Base-by-base conservation (phyloP, 2,113 vertebrate genomes). In the Leptosomus discolor region DNA sequence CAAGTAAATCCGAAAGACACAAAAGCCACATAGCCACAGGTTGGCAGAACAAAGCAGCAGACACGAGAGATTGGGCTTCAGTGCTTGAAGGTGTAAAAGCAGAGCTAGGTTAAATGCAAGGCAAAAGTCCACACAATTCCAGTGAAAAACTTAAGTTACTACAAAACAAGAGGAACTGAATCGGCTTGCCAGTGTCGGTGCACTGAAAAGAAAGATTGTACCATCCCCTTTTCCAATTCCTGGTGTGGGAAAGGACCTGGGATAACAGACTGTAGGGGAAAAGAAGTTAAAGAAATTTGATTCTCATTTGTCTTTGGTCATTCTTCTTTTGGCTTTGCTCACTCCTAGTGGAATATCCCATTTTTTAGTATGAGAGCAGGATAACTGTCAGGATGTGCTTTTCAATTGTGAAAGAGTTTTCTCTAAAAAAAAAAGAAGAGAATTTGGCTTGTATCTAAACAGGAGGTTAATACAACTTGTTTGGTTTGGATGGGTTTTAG, bases 1-100 rank as follows among this genome's bases (percentile, higher is more conserved):
- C 91, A 97, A 46, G 79, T 92, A 96, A 97, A 97, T 96, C 96
- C 26, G 22, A 95, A 97, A 94, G 94, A 73, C 65, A 97, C 96
- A 96, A 96, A 97, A 96, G 96, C 90, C 93, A 79, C 86, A 46
- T 73, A 94, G 94, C 83, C 70, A 96, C 94, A 94, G 94, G 96
- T 97, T 95, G 92, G 73, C 91, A 83, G 91, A 96, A 97, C 82
- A 95, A 88, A 95, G 78, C 3, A 87, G 73, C 68, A 88, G 74
- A 75, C 93, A 85, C 37, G 94, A 76, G 96, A 93, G 95, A 83
- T n/a, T 85, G 74, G 76, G 41, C 94, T 92, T 83, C 78, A 87
- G 69, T 83, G 58, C 86, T 57, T 84, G 85, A 86, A 96, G 95
- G 82, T 96, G 94, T 93, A 97, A 97, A 96, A 96, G 75, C 82